These are phyloP conservation scores for Lampris megalopsis DNA, from an alignment of 2,113 vertebrate genomes.

Conservation along the genomic window DNA sequence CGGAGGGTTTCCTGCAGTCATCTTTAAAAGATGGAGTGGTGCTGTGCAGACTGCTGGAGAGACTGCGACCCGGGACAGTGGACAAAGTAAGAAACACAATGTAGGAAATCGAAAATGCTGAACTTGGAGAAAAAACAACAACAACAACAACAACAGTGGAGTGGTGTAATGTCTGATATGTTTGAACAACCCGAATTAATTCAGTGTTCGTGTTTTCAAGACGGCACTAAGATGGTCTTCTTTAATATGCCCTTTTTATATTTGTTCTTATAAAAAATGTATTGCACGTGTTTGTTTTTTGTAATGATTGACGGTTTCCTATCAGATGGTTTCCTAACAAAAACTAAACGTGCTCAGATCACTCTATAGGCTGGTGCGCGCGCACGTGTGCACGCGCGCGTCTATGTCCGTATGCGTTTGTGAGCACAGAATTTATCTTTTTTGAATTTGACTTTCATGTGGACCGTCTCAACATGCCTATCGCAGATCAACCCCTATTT, in stretches of 20 bases:
- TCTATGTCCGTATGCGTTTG: neutral
- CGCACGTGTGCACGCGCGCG: neutral
- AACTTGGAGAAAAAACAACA: neutral
- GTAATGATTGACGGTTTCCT: neutral
- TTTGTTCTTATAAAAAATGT: neutral
- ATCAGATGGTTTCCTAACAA: neutral
- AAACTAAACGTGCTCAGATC: neutral
- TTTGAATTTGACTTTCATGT: no score
- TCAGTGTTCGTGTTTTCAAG: no score
- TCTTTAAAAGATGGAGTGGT: constrained; percentile 92
- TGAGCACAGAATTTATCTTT: no score
- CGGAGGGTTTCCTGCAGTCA: constrained; percentile 89
- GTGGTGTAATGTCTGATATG: no score
- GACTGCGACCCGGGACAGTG: constrained; percentile 89
- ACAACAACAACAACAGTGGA: no score
- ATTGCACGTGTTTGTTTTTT: neutral
- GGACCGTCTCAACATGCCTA: no score
- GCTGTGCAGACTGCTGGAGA: constrained; percentile 91
- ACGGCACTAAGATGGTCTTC: no score
- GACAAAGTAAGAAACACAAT: constrained; percentile 84
- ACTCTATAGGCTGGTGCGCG: neutral
- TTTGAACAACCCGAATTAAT: no score
- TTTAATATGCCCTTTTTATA: neutral
- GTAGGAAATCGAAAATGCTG: neutral
- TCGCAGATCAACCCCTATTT: no score